These are phyloP conservation scores for Phainopepla nitens DNA, from an alignment of 2,113 vertebrate species.

Conservation along the genomic window DNA sequence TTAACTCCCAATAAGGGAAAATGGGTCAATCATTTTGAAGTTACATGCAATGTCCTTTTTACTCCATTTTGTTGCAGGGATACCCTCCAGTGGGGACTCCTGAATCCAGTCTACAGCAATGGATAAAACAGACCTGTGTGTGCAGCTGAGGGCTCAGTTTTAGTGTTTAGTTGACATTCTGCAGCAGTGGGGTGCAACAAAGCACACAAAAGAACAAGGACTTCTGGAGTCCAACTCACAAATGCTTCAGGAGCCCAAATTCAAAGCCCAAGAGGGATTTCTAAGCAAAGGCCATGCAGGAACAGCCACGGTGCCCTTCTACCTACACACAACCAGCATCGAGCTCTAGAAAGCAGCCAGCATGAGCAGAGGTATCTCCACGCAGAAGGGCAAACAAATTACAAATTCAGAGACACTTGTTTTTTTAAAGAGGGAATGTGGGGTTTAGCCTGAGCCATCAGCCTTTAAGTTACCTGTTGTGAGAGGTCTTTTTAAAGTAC, in stretches of 20 bases:
- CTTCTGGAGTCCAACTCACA: not conserved
- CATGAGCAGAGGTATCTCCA: not conserved
- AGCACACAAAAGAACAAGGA: not conserved
- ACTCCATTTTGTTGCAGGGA: not conserved
- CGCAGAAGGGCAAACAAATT: not conserved
- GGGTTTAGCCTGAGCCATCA: not conserved
- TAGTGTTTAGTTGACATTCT: not conserved
- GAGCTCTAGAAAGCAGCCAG: not conserved
- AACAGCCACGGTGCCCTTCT: not conserved
- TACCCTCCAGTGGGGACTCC: not conserved
- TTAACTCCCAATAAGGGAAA: slow-evolving; percentile 44
- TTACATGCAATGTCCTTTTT: not conserved
- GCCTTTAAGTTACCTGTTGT: not conserved
- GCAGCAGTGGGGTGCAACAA: not conserved
- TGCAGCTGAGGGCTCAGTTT: not conserved
- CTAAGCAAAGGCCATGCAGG: not conserved
- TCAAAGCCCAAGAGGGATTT: not conserved
- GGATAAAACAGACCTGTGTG: not conserved
- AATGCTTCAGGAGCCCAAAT: not conserved
- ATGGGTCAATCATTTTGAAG: slow-evolving; percentile 27
- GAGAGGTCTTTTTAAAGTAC: not conserved
- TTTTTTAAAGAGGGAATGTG: not conserved
- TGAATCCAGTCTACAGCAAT: not conserved
- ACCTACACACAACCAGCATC: fast-evolving
- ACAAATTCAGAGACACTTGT: not conserved